Evolutionary conservation across 2,113 vertebrate genomes (phyloP).

Genomic region (Notothenia rossii): DNA sequence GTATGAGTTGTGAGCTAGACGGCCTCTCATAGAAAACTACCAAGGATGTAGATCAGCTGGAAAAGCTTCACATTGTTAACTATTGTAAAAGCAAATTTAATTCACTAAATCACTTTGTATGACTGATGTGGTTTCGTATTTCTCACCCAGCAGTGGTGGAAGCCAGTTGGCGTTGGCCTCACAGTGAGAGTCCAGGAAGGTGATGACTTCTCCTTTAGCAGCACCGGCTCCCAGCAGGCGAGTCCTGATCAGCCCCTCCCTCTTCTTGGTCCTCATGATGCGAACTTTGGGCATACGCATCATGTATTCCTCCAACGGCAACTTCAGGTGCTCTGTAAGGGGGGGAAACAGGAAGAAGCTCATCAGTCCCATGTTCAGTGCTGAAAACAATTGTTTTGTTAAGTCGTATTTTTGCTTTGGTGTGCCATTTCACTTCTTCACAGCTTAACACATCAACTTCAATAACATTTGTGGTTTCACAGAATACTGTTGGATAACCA

Average conservation of each 20-base stretch:
- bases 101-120: background rate
- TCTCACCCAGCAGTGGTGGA: conserved; percentile 91
- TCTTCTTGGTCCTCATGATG: conserved; percentile 93
- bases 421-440: no score
- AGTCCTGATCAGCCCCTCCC: conserved; percentile 95
- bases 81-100: background rate
- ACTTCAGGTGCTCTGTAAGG: conserved; percentile 89
- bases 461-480: background rate
- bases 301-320: conserved; percentile 95
- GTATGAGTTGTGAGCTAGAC: no score
- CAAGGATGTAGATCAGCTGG: background rate
- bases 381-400: background rate
- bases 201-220: conserved; percentile 93
- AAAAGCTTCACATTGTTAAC: background rate
- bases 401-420: background rate
- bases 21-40: no score
- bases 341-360: no score
- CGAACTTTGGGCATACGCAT: conserved; percentile 90
- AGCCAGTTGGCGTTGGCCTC: conserved; percentile 98
- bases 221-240: conserved; percentile 91
- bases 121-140: background rate
- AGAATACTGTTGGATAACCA: background rate
- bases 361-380: background rate
- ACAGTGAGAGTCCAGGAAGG: conserved; percentile 97
- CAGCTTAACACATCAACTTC: background rate